Evolutionary conservation across 2,797 vertebrate species (phyloP).

Genomic region (Eremophila alpestris): DNA sequence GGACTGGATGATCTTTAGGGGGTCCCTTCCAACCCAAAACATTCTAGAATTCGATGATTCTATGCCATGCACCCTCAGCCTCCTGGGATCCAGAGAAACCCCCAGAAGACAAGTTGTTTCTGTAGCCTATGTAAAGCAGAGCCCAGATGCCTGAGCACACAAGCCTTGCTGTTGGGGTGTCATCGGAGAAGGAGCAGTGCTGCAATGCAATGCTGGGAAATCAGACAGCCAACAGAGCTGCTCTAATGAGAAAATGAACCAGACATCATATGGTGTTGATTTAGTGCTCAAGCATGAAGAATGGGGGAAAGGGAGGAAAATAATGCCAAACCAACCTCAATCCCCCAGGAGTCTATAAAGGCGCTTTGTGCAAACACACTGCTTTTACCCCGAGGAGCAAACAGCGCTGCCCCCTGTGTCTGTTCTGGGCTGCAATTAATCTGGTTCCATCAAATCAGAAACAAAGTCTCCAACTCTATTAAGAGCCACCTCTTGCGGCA

Average conservation of each 20-base stretch:
- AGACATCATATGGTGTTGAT: constrained; percentile 24
- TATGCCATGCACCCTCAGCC: fast-evolving
- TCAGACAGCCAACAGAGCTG: background rate
- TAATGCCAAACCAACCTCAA: background rate
- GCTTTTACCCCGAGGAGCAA: background rate
- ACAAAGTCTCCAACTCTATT: background rate
- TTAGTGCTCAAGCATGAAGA: background rate
- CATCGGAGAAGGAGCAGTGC: background rate
- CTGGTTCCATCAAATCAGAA: background rate
- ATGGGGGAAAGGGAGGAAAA: background rate
- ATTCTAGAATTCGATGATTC: background rate
- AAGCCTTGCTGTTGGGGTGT: fast-evolving
- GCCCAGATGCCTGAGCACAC: background rate
- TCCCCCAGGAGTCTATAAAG: background rate
- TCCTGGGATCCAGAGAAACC: background rate
- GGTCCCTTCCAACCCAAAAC: background rate
- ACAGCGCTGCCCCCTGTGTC: fast-evolving
- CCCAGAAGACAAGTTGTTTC: background rate
- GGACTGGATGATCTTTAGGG: background rate
- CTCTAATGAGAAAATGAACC: background rate
- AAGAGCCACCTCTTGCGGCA: background rate
- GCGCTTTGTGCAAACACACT: background rate
- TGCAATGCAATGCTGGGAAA: background rate
- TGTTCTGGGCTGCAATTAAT: fast-evolving
- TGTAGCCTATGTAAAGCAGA: background rate